phyloP scores from a whole-genome alignment of 2,888 invertebrate genomes.

The Petrolisthes cinctipes region DNA sequence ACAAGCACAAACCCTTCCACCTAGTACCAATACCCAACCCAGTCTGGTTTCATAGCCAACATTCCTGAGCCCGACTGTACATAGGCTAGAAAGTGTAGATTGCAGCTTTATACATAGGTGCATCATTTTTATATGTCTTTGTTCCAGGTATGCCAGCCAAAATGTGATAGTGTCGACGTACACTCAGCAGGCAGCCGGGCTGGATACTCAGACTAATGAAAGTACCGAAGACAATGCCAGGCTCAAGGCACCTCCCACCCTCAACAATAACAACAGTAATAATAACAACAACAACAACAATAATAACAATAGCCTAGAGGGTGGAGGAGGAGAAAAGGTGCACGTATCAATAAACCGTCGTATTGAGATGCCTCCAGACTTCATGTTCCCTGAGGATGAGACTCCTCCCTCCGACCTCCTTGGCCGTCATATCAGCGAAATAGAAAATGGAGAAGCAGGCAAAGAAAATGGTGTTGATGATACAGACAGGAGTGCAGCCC shows the following conservation, averaged over 20 bases:
- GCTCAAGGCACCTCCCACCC: slow-evolving; percentile 27
- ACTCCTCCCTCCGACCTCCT: slow-evolving; percentile 67
- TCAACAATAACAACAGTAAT: slow-evolving; percentile 27
- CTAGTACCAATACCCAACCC: no score
- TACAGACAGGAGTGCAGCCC: slow-evolving; percentile 23
- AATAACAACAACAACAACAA: slow-evolving; percentile 44
- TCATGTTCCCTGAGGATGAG: slow-evolving; percentile 77
- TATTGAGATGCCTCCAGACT: slow-evolving; percentile 86
- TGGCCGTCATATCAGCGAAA: slow-evolving; percentile 38
- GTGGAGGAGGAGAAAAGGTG: slow-evolving; percentile 71
- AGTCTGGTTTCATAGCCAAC: no score
- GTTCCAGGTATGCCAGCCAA: slow-evolving; percentile 68
- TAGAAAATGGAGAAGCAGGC: slow-evolving; percentile 28
- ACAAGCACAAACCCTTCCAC: no score
- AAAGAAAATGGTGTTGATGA: slow-evolving; percentile 36
- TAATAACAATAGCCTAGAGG: slow-evolving; percentile 38
- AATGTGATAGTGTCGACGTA: slow-evolving; percentile 70
- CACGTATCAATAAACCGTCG: slow-evolving; percentile 80
- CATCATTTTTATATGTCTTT: neutral
- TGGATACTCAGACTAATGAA: slow-evolving; percentile 20
- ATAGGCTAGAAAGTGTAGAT: neutral
- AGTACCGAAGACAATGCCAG: slow-evolving; percentile 28
- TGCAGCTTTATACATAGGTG: neutral
- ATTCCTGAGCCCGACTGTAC: no score
- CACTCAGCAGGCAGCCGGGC: slow-evolving; percentile 66